phyloP scores from a whole-genome alignment of 2,113 vertebrate species.

The Gopherus evgoodei region DNA sequence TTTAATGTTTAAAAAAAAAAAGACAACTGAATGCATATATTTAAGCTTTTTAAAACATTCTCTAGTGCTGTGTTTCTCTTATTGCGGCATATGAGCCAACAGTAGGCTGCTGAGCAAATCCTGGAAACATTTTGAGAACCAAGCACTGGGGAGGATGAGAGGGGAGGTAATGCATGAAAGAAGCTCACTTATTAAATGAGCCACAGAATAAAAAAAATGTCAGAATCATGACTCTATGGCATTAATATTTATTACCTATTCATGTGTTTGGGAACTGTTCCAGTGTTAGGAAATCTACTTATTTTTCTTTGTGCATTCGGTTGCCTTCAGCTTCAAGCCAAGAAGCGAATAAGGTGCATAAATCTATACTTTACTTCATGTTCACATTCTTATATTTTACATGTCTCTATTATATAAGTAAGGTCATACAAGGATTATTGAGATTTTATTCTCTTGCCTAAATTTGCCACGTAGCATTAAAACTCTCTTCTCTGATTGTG shows the following conservation, averaged over 20 bases:
- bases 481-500: slow-evolving; percentile 52
- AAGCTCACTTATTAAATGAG: not conserved
- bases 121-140: not conserved
- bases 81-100: not conserved
- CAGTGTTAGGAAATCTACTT: not conserved
- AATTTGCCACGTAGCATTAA: slow-evolving; percentile 26
- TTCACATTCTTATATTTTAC: slow-evolving; percentile 25
- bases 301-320: not conserved
- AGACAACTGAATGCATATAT: not conserved
- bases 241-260: slow-evolving; percentile 38
- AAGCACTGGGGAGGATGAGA: not conserved
- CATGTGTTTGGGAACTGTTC: accelerated
- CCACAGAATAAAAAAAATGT: not conserved
- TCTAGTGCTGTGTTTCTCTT: not conserved
- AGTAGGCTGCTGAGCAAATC: accelerated
- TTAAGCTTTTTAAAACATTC: accelerated
- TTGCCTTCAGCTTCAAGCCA: slow-evolving; percentile 41
- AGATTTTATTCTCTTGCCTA: slow-evolving; percentile 1
- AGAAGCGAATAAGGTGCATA: slow-evolving; percentile 44
- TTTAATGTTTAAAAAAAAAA: too few relatives aligned
- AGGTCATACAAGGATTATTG: slow-evolving; percentile 12
- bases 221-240: not conserved
- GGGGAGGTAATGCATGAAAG: not conserved
- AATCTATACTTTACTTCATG: slow-evolving; percentile 26
- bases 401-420: slow-evolving; percentile 40